These are phyloP conservation scores for Periophthalmus magnuspinnatus DNA, from an alignment of 2,797 vertebrate genomes.

Conservation along the genomic window DNA sequence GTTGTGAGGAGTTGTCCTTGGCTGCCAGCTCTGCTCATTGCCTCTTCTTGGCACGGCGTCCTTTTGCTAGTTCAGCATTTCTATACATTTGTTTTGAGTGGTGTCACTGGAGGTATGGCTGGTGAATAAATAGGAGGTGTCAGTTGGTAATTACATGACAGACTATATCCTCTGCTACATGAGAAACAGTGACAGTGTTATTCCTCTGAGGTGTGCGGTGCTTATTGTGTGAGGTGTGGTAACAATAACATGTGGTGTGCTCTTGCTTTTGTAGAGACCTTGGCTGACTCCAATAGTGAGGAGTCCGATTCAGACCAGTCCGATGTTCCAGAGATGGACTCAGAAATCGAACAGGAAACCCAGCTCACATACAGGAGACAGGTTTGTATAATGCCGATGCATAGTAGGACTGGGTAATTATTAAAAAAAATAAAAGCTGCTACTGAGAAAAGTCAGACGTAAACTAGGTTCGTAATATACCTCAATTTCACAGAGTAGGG, in stretches of 20 bases:
- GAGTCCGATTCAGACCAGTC: conserved; percentile 98
- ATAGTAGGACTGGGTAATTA: no score
- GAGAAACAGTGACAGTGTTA: conserved; percentile 9
- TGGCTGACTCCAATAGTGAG: conserved; percentile 95
- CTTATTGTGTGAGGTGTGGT: conserved; percentile 30
- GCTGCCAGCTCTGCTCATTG: conserved; percentile 64
- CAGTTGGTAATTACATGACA: conserved; percentile 45
- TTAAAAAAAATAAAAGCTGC: no score
- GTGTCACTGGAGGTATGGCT: conserved; percentile 47
- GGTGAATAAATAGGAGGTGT: conserved; percentile 56
- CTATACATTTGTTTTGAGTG: conserved; percentile 54
- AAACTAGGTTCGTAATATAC: no score
- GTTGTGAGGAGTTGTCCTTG: conserved; percentile 51
- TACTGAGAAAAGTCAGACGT: no score
- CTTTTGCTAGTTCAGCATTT: conserved; percentile 71
- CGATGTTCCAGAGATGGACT: conserved; percentile 98
- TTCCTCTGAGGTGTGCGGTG: conserved; percentile 9
- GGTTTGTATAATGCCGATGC: conserved; percentile 69
- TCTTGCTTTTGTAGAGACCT: conserved; percentile 81
- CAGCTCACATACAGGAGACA: conserved; percentile 94
- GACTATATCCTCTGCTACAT: conserved; percentile 33
- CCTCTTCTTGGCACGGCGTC: conserved; percentile 51
- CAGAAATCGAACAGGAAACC: conserved; percentile 98
- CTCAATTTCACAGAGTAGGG: no score
- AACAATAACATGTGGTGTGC: conserved; percentile 20